Percentiles rank a stretch among this genome's conserved stretches.
Evolutionary conservation across 2,797 vertebrate species (phyloP).

Genomic region (Spinus olivaceus): DNA sequence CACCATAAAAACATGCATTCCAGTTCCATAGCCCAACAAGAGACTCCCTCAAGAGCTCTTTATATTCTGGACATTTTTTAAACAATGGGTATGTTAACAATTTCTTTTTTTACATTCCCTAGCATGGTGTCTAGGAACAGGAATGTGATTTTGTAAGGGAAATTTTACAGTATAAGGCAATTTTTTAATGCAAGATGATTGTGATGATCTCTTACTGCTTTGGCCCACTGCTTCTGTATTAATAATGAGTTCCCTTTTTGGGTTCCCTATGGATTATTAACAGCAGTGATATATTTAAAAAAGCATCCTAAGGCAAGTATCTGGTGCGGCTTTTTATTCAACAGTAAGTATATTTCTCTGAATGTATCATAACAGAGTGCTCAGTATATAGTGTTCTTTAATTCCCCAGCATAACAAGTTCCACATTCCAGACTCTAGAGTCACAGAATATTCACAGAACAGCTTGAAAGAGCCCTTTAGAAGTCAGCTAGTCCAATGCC

Average conservation of each 20-base stretch:
- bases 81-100: neutral
- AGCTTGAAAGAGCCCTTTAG: neutral
- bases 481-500: neutral
- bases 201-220: neutral
- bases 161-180: neutral
- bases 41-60: neutral
- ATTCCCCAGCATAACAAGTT: slow-evolving; percentile 26
- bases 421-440: neutral
- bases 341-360: neutral
- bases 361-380: neutral
- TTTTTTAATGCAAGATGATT: neutral
- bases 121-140: neutral
- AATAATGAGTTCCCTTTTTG: neutral
- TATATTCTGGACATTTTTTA: neutral
- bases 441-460: neutral
- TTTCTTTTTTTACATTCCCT: neutral
- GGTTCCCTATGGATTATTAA: slow-evolving; percentile 1
- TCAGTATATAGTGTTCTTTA: neutral
- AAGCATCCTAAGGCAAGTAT: neutral
- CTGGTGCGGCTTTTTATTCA: neutral
- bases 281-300: neutral
- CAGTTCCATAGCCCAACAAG: neutral
- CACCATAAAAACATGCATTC: neutral
- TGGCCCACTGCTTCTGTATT: neutral
- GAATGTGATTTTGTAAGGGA: neutral